Conservation (phyloP, 2,888 invertebrate genomes). For the Rotaria socialis region DNA sequence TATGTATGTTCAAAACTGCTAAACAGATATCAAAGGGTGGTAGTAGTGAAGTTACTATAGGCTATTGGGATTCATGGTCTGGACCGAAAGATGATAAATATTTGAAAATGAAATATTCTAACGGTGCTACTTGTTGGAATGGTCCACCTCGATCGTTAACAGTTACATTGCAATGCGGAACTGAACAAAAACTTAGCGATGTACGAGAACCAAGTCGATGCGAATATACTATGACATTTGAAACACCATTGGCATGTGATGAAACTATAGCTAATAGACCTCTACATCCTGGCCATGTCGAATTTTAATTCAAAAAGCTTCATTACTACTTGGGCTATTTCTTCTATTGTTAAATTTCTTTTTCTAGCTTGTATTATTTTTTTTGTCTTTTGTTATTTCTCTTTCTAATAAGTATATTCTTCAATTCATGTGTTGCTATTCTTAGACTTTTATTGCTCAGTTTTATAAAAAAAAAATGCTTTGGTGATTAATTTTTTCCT, state of each 20-base stretch:
- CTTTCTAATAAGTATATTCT: background rate
- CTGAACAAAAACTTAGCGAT: constrained; percentile 74
- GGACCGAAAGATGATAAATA: constrained; percentile 55
- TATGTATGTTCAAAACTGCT: constrained; percentile 66
- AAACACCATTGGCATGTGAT: constrained; percentile 80
- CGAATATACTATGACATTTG: constrained; percentile 85
- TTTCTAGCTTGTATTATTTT: background rate
- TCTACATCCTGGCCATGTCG: background rate
- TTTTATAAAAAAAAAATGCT: background rate
- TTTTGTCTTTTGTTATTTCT: background rate
- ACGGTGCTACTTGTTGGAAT: constrained; percentile 93
- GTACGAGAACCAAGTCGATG: constrained; percentile 91
- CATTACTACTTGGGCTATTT: background rate
- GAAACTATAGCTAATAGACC: background rate
- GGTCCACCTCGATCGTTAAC: constrained; percentile 83
- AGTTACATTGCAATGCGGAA: constrained; percentile 76
- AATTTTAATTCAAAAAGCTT: background rate
- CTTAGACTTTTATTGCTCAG: background rate
- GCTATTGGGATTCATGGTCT: constrained; percentile 42
- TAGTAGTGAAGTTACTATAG: constrained; percentile 68
- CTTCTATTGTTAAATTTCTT: background rate
- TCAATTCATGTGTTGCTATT: background rate
- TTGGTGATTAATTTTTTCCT: background rate
- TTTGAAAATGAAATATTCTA: constrained; percentile 76
- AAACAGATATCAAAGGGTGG: constrained; percentile 79